Percentiles rank a stretch among this genome's conserved stretches.
Evolutionary conservation across 2,888 invertebrate genomes (phyloP).

Genomic region (Sphaerophoria taeniata): DNA sequence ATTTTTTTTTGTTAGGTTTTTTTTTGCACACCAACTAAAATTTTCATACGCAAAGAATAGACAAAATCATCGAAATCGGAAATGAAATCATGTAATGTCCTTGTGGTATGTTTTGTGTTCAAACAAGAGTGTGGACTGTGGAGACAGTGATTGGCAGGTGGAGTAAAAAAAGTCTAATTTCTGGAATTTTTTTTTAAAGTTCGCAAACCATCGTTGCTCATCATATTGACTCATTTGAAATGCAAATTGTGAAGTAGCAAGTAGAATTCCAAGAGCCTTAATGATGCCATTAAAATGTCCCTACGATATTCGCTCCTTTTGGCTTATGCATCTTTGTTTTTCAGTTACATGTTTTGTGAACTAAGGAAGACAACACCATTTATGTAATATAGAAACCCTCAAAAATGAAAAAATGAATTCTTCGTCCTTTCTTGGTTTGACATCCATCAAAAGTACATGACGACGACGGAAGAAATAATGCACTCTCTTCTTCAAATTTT

Average conservation of each 20-base stretch:
- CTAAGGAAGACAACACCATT: slow-evolving; percentile 47
- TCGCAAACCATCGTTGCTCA: too few species aligned
- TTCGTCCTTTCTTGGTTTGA: slow-evolving; percentile 18
- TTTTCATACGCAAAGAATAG: slow-evolving; percentile 38
- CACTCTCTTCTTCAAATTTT: slow-evolving; percentile 54
- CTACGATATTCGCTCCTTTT: too few species aligned
- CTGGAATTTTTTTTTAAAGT: too few species aligned
- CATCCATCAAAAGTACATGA: neutral
- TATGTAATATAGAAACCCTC: neutral
- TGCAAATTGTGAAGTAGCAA: too few species aligned
- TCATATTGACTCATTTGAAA: too few species aligned
- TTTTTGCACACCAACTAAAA: neutral
- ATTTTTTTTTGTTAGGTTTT: slow-evolving; percentile 2
- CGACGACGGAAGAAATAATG: neutral
- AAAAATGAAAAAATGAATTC: neutral
- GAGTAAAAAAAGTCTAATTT: too few species aligned
- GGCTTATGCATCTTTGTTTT: slow-evolving; percentile 22
- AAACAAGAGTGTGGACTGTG: neutral
- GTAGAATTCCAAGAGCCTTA: too few species aligned
- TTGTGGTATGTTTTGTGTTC: slow-evolving; percentile 33
- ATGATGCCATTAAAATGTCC: too few species aligned
- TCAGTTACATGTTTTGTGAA: slow-evolving; percentile 31
- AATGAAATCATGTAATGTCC: slow-evolving; percentile 61
- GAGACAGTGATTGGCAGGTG: too few species aligned
- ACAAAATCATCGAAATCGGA: slow-evolving; percentile 64